phyloP scores from a whole-genome alignment of 2,888 invertebrate genomes.

The Zhuqinia jingwanae region DNA sequence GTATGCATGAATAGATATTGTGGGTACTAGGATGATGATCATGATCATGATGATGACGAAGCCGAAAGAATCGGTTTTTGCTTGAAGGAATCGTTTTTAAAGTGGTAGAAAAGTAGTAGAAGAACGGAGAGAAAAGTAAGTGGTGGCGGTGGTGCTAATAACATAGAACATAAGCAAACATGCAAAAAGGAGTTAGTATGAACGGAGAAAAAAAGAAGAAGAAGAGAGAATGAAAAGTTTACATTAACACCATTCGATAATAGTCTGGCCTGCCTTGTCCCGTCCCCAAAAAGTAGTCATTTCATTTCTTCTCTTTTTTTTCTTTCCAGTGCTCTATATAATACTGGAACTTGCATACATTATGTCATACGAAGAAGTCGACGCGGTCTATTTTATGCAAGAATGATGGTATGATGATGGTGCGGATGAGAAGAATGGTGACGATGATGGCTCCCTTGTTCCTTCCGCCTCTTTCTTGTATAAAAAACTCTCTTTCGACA shows the following conservation, averaged over 20 bases:
- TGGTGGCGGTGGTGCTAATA: neutral
- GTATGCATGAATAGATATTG: slow-evolving; percentile 49
- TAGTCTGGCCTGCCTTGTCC: slow-evolving; percentile 36
- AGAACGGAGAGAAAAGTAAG: slow-evolving; percentile 10
- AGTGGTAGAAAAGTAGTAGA: neutral
- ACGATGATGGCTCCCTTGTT: slow-evolving; percentile 45
- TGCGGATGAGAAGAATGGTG: no score
- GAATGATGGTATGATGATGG: neutral
- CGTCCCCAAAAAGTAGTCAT: slow-evolving; percentile 44
- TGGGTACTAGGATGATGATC: neutral
- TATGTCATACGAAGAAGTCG: slow-evolving; percentile 9
- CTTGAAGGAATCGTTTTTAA: slow-evolving; percentile 51
- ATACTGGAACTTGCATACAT: slow-evolving; percentile 20
- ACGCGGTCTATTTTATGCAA: slow-evolving; percentile 24
- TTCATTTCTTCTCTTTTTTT: neutral
- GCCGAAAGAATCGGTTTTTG: slow-evolving; percentile 53
- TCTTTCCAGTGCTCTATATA: neutral
- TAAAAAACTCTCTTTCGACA: neutral
- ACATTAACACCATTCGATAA: slow-evolving; percentile 43
- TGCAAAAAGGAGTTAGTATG: slow-evolving; percentile 24
- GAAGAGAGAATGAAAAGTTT: slow-evolving; percentile 18
- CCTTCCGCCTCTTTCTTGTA: slow-evolving; percentile 55
- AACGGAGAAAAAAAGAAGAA: no score
- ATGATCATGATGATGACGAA: slow-evolving; percentile 29
- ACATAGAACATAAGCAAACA: slow-evolving; percentile 35